Conservation (phyloP, 1,140 invertebrate species). For the Eubasilissa regina region DNA sequence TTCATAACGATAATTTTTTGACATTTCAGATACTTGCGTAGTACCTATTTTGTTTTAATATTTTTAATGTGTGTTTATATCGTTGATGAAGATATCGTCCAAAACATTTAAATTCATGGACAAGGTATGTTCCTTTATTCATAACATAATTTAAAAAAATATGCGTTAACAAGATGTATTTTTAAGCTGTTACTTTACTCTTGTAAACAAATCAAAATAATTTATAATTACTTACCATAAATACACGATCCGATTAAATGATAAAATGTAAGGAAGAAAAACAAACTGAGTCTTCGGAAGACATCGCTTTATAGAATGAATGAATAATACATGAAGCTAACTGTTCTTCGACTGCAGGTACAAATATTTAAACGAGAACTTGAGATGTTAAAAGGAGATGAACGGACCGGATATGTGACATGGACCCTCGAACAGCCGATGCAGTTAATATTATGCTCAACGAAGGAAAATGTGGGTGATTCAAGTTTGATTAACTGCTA, state of each 20-base stretch:
- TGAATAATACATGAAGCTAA: slow-evolving; percentile 13
- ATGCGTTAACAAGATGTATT: no score
- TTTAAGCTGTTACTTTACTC: not conserved
- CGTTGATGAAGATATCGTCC: no score
- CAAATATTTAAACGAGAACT: slow-evolving; percentile 17
- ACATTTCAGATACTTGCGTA: no score
- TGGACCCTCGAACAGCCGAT: not conserved
- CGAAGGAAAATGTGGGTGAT: not conserved
- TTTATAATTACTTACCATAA: not conserved
- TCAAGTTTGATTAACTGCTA: no score
- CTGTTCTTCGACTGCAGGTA: not conserved
- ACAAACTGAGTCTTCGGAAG: not conserved
- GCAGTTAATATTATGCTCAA: slow-evolving; percentile 9
- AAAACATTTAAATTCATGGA: no score
- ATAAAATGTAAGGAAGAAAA: not conserved
- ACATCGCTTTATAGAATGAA: not conserved
- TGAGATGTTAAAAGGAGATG: not conserved
- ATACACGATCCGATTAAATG: no score
- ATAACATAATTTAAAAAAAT: no score
- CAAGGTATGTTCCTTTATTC: no score
- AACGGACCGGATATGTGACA: not conserved
- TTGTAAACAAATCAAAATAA: not conserved
- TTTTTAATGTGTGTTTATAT: no score
- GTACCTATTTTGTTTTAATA: no score
- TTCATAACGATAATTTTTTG: no score